Evolutionary conservation across 2,113 vertebrate genomes (phyloP), one percentile per base, ranked within the genome.

Genomic region (Colinus virginianus): DNA sequence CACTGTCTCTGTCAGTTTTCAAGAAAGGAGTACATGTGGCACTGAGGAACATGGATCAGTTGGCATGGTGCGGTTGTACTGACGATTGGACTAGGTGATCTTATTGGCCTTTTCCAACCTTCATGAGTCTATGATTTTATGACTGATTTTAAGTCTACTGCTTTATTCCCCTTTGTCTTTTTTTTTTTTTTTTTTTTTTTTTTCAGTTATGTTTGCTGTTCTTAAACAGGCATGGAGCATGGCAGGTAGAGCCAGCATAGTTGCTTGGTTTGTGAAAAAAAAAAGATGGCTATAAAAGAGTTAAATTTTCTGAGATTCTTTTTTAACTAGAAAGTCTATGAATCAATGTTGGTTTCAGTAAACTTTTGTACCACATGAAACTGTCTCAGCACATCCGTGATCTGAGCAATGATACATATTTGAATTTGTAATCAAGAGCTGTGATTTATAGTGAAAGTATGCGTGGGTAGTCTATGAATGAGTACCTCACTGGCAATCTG

Each of bases 401-500:
- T 82, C 84, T 66, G 28, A 88, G 49, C 55, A 81, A 49, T 70
- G 67, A 86, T 85, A 45, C 2, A 1, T 59, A 61, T 56, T 84
- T 84, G 42, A 72, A 88, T 67, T 87, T 82, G 32, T 90, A 74
- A 84, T 43, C 67, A 34, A 82, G 30, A 48, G 25, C 59, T 90
- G 55, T 59, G 72, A 77, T 85, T 87, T 85, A 36, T 32, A 93
- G 56, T 18, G 28, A 45, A 59, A 68, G 6, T 62, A 79, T 71
- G 62, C 55, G 18, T 86, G 63, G 70, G 43, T 58, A 86, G 69
- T 70, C 7, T 71, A 13, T 95, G 81, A 93, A 64, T 87, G 64
- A 87, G 48, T 84, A 88, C 79, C 79, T 93, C 53, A 23, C 78
- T 74, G 86, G 38, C 85, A 91, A 85, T 92, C 93, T 92, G 88